phyloP scores from a whole-genome alignment of 1,140 invertebrate species.

The Chelonus insularis region DNA sequence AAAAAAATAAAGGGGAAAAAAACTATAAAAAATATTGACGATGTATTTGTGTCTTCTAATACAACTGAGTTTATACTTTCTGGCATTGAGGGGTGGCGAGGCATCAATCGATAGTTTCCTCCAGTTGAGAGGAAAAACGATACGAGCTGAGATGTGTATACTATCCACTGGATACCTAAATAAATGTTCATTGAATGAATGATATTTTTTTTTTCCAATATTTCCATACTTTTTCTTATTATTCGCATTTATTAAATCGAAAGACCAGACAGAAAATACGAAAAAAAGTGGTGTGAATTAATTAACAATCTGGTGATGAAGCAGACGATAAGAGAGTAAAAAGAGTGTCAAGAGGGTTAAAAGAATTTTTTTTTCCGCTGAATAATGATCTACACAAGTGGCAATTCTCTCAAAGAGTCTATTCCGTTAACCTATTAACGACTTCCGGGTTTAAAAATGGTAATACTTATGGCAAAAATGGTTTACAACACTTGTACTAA shows the following conservation, averaged over 20 bases:
- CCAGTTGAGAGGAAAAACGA: slow-evolving; percentile 39
- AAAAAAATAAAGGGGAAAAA: too few relatives aligned
- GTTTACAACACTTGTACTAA: too few relatives aligned
- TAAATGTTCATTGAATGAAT: slow-evolving; percentile 30
- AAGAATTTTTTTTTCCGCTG: neutral
- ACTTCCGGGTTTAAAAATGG: neutral
- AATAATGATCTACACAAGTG: slow-evolving; percentile 9
- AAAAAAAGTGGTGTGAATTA: slow-evolving; percentile 14
- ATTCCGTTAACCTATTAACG: too few relatives aligned
- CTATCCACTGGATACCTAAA: slow-evolving; percentile 32
- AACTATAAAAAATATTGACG: too few relatives aligned
- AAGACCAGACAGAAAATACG: neutral
- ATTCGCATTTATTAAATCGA: neutral
- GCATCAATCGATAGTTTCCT: slow-evolving; percentile 51
- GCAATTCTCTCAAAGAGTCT: slow-evolving; percentile 4
- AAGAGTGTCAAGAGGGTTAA: neutral
- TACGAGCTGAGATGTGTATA: slow-evolving; percentile 37
- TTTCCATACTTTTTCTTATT: slow-evolving; percentile 9
- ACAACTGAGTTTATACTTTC: slow-evolving; percentile 2
- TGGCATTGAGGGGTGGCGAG: slow-evolving; percentile 38
- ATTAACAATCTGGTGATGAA: too few relatives aligned
- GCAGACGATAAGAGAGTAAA: neutral
- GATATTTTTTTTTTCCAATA: neutral
- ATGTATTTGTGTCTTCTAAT: too few relatives aligned
- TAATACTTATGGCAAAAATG: neutral